Evolutionary conservation across 2,113 vertebrate genomes (phyloP), one percentile per base, ranked within the genome.

Genomic region (Nymphicus hollandicus): DNA sequence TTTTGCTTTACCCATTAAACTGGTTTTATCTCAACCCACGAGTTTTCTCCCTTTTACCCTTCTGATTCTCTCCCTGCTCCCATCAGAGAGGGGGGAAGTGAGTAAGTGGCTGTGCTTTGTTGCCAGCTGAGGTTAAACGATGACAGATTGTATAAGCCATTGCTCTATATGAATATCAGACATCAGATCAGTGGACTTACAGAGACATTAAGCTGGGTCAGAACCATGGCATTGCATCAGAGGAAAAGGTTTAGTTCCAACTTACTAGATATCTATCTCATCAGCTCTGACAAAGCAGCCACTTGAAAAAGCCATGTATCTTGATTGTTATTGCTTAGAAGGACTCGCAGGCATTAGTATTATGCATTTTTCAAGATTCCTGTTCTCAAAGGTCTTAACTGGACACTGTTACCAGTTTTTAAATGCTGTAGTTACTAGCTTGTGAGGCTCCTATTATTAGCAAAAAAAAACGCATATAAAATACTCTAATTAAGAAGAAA

Each of bases 381-480:
- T 73, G 31, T 80, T 89, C 58, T 16, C 16, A 50, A 81, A 82
- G 24, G 24, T 74, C 96, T 81, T 80, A 82, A 66, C 46, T 31
- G 66, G 74, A 65, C 47, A 8, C 56, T 81, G 11, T 82, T 66
- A 65, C 15, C 50, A 68, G 28, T 10, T 25, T 86, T 94, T 95
- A 92, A 95, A 96, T 2, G 6, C 15, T 73, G 52, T 39, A 47
- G 22, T 55, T 86, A 80, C 37, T 87, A 43, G 39, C 31, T 79
- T 86, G 37, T 61, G 39, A 69, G 58, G 25, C 44, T 77, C 73
- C 56, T 79, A 82, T 90, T 89, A 92, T 78, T 94, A 94, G 53
- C 64, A 95, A 97, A 94, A 97, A 94, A 33, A 96, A 81, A 74
- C 20, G 13, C 71, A 64, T n/a, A 85, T 27, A 65, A 39, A 76